Percentiles rank a stretch among this genome's conserved stretches.
These are phyloP conservation scores for Paramisgurnus dabryanus DNA, from an alignment of 2,113 vertebrate genomes.

Conservation along the genomic window DNA sequence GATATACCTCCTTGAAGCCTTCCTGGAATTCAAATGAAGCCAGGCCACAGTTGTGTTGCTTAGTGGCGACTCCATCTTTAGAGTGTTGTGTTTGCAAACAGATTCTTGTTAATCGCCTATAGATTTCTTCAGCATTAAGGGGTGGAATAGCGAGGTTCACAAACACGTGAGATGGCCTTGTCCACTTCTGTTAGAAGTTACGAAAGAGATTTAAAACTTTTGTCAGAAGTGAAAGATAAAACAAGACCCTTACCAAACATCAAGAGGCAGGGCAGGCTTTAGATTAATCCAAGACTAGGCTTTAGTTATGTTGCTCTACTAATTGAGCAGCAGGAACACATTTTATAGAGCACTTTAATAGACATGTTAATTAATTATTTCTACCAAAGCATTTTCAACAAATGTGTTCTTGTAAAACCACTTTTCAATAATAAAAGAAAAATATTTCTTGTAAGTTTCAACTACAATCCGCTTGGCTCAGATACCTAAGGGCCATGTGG, in stretches of 20 bases:
- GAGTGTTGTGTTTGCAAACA: conserved; percentile 47
- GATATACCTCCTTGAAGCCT: conserved; percentile 71
- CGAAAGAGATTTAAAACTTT: conserved; percentile 22
- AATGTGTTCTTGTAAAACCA: no score
- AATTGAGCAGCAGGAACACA: no score
- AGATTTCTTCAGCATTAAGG: conserved; percentile 9
- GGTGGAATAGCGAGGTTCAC: background rate
- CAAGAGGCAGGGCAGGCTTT: background rate
- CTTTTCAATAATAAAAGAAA: no score
- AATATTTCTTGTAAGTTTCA: no score
- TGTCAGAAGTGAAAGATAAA: background rate
- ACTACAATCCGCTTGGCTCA: no score
- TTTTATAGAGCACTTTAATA: no score
- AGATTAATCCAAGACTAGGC: no score
- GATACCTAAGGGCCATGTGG: no score
- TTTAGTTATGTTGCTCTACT: no score
- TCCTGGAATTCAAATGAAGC: conserved; percentile 65
- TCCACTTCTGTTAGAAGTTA: conserved; percentile 16
- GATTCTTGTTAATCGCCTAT: conserved; percentile 49
- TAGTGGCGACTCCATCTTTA: conserved; percentile 22
- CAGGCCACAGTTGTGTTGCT: conserved; percentile 34
- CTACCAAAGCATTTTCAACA: no score
- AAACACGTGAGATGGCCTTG: background rate
- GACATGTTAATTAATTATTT: no score
- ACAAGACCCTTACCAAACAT: background rate